Base-by-base conservation (phyloP, 2,113 vertebrate genomes). In the Hymenochirus boettgeri region DNA sequence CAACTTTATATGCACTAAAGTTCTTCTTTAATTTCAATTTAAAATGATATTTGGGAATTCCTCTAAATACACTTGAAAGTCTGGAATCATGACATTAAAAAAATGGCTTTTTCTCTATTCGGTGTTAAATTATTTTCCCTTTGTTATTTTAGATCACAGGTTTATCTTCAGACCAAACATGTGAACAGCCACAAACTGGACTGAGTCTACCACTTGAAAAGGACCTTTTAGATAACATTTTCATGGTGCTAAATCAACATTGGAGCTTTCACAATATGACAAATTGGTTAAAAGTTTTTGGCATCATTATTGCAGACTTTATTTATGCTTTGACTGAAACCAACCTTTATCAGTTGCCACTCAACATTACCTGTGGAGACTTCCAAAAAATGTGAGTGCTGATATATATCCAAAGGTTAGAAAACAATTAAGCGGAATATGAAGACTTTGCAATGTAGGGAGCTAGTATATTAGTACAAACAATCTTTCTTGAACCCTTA, bases 361-460 rank as follows among this genome's bases (percentile, higher is more conserved):
- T 47, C 11, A 54, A 61, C 2, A 0, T 61, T 19, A 56, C 69
- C 3, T 74, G 73, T n/a, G 25, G 35, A 12, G 54, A 55, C 48
- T 75, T 67, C n/a, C 67, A 75, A 25, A 56, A 57, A 7, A 61
- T 57, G 75, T 71, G 37, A 76, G 75, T 72, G 11, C 15, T 42
- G 33, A n/a, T n/a, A n/a, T n/a, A n/a, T n/a, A n/a, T n/a, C n/a
- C n/a, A n/a, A n/a, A n/a, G n/a, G n/a, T n/a, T n/a, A n/a, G n/a
- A n/a, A n/a, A n/a, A n/a, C n/a, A n/a, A n/a, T n/a, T n/a, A n/a
- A n/a, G n/a, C n/a, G n/a, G n/a, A n/a, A n/a, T n/a, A n/a, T n/a
- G n/a, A n/a, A n/a, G n/a, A n/a, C n/a, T n/a, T n/a, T n/a, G n/a
- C n/a, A n/a, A n/a, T n/a, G n/a, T n/a, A n/a, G 7, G 33, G 15